Evolutionary conservation across 1,140 invertebrate genomes (phyloP), one percentile per base, ranked within the genome.

Genomic region (Habropoda laboriosa): DNA sequence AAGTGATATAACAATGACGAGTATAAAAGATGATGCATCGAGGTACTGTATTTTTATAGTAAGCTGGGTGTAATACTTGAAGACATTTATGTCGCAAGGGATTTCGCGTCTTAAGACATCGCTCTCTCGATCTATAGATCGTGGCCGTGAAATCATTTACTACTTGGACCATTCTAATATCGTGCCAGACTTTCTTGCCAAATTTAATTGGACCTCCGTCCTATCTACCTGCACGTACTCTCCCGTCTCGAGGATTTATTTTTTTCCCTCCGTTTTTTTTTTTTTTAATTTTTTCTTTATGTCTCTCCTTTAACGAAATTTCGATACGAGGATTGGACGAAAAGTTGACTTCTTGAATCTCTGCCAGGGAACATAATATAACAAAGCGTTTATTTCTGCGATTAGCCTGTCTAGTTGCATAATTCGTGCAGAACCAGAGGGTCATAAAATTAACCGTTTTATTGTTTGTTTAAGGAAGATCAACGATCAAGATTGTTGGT

Each of bases 101-200:
- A 45, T 70, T n/a, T 66, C 18, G 12, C 30, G 24, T 64, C 47
- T 58, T 53, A 55, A 76, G 30, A 47, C 55, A 73, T 60, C 57
- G 32, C 8, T 38, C 42, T 16, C 55, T 64, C 49, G 10, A 40
- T 70, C 42, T 13, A 58, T 8, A 58, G 57, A 27, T 16, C 21
- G 55, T 79, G 72, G 71, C 72, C 78, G 75, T 83, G 64, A 83
- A 83, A 85, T 75, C 57, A 42, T n/a, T n/a, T n/a, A 27, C 60
- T 74, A 64, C 58, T 42, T 73, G n/a, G 57, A 16, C 51, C 58
- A 53, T 61, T 60, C 30, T 42, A 82, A 68, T 60, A 38, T 80
- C 49, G 75, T 85, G 77, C 83, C 83, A 85, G 68, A 45, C 76
- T 60, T 35, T 53, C 67, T 32, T 55, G 45, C 66, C 64, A 68